Evolutionary conservation across 2,113 vertebrate genomes (phyloP).

Genomic region (Cardinalis cardinalis): DNA sequence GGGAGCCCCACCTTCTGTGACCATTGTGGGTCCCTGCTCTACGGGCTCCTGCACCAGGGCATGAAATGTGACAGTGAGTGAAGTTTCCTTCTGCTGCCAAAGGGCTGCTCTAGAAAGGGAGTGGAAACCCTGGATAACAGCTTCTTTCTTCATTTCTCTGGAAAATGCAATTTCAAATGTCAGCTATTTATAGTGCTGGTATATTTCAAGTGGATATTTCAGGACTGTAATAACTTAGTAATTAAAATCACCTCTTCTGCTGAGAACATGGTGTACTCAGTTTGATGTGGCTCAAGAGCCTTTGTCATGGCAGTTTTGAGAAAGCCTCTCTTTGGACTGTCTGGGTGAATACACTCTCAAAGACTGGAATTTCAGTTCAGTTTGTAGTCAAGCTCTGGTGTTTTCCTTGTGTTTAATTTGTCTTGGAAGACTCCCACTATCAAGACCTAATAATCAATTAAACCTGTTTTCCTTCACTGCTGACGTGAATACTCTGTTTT

Average conservation of each 20-base stretch:
- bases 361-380: background rate
- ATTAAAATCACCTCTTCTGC: background rate
- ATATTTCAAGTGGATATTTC: conserved; percentile 18
- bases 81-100: background rate
- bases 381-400: background rate
- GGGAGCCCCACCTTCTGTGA: conserved; percentile 97
- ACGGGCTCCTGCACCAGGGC: conserved; percentile 95
- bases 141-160: background rate
- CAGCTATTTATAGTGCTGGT: conserved; percentile 30
- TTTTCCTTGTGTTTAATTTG: background rate
- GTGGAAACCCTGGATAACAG: background rate
- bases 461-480: background rate
- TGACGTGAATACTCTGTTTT: background rate
- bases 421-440: background rate
- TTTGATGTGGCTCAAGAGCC: background rate
- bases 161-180: conserved; percentile 46
- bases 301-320: background rate
- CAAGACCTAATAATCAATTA: background rate
- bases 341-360: background rate
- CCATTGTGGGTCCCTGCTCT: conserved; percentile 94
- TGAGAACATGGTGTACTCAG: background rate
- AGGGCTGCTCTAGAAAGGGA: background rate
- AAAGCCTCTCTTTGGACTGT: background rate
- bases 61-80: conserved; percentile 99
- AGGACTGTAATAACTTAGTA: background rate